Base-by-base conservation (phyloP, 2,888 invertebrate species). In the Caenorhabditis imperialis region DNA sequence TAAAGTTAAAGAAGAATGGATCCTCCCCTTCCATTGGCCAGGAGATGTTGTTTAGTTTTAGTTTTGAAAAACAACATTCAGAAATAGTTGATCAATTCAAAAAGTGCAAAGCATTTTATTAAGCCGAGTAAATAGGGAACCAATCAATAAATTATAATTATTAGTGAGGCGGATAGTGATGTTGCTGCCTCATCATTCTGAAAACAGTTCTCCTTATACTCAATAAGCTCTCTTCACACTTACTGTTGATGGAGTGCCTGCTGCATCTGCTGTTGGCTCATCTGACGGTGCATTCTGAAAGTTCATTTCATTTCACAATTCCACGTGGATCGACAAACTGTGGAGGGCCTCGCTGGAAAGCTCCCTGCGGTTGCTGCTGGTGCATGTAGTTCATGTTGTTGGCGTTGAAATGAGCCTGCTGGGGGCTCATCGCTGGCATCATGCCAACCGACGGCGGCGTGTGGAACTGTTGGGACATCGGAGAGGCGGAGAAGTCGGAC, bases 391-490 rank as follows among this genome's bases (percentile, higher is more conserved):
- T 14, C 20, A 14, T 23, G 23, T 23, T 44, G 23, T 22, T 20
- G 14, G 22, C 2, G 40, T 18, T 40, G 23, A 30, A 30, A 3
- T 22, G 44, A 4, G 42, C 7, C 42, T 42, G 42, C 3, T 18
- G 44, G 4, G 44, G 20, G 23, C 20, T 44, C 7, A 44, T 44
- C 5, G 18, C 14, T 3, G 18, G 33, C 4, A 54, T 5, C 63
- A 55, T 63, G 23, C 65, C 65, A 4, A 57, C 55, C 1, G 65
- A 65, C 2, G 65, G 65, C 20, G 65, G 65, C 3, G 65, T 65
- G 27, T 65, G 65, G 44, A 57, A 65, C 40, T 57, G 65, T 48
- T 65, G 65, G 18, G 65, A 65, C 65, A 65, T 65, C 7, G 65
- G 65, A 3, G 65, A 65, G 55, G 54, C 42, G 23, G 65, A 22